Evolutionary conservation across 2,888 invertebrate species (phyloP), one percentile per base, ranked within the genome.

Genomic region (Oegoconia quadripuncta): DNA sequence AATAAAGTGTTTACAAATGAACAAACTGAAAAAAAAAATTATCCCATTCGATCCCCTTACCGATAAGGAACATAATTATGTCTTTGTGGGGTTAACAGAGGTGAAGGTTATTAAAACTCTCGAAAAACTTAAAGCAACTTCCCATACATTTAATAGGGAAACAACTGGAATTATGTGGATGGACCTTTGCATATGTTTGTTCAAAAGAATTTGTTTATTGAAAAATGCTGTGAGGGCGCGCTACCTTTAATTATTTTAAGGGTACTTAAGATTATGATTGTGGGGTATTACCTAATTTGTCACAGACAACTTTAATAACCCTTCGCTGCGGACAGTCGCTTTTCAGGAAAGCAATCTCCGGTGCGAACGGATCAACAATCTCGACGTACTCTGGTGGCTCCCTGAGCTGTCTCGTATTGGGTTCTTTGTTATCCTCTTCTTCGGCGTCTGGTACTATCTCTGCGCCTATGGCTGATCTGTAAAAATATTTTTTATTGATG

Each of bases 281-380:
- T 25, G 25, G 22, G 2, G 4, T 1, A n/a, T 86, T 77, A 94
- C 94, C 93, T 55, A 94, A 84, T 52, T 94, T 90, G 35, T 92
- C 91, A 60, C 96, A 97, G 33, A 91, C 90, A 17, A 96, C 92
- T 73, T 92, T 93, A 36, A 97, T 89, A 7, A 96, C 95, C 79
- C 93, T 91, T 50, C 91, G 91, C 30, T 91, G 90, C 0, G 92
- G 91, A 61, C 96, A 97, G 30, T 91, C 88, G 8, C 93, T 92
- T 54, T 93, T 91, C 9, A 94, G 89, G 58, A 97, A 96, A 20
- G 93, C 93, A 41, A 96, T 95, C 78, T 95, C 95, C 0, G 92
- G 74, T 0, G 95, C 94, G 42, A 91, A 90, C 0, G 95, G 95
- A 70, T 96, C 94, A 45, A 95, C 91, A 63, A 96, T 94, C 64